Conservation (phyloP, 2,888 invertebrate species). For the Eristalis pertinax region DNA sequence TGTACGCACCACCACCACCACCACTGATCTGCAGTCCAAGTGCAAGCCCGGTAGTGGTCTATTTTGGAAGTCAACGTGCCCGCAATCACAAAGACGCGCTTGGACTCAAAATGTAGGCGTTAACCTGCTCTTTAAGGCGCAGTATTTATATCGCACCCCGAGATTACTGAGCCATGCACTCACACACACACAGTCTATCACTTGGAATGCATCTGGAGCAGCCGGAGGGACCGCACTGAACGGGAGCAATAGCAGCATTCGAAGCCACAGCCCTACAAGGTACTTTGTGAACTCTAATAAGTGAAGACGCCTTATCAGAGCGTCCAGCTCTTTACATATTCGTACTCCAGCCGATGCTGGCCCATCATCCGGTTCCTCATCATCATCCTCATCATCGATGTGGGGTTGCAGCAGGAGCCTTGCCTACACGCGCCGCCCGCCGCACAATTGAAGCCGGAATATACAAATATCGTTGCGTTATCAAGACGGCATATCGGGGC, state of each 20-base stretch:
- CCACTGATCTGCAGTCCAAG: slow-evolving; percentile 48
- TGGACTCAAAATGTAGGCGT: slow-evolving; percentile 77
- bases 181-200: slow-evolving; percentile 76
- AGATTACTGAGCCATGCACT: slow-evolving; percentile 63
- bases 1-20: slow-evolving; percentile 26
- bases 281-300: slow-evolving; percentile 38
- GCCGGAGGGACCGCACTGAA: slow-evolving; percentile 77
- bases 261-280: slow-evolving; percentile 48
- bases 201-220: slow-evolving; percentile 80
- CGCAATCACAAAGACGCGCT: background rate
- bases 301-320: slow-evolving; percentile 56
- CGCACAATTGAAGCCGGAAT: slow-evolving; percentile 37
- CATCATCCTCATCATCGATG: slow-evolving; percentile 49
- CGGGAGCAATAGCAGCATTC: slow-evolving; percentile 51
- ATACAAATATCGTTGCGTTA: slow-evolving; percentile 33
- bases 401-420: slow-evolving; percentile 18
- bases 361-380: slow-evolving; percentile 58
- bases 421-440: slow-evolving; percentile 34
- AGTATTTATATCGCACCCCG: slow-evolving; percentile 80
- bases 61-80: slow-evolving; percentile 50
- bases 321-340: slow-evolving; percentile 40
- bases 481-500: slow-evolving; percentile 69
- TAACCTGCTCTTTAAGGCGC: slow-evolving; percentile 81
- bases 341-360: slow-evolving; percentile 12
- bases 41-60: slow-evolving; percentile 68